Conservation (phyloP, 2,888 invertebrate species). For the Hydriomena furcata region DNA sequence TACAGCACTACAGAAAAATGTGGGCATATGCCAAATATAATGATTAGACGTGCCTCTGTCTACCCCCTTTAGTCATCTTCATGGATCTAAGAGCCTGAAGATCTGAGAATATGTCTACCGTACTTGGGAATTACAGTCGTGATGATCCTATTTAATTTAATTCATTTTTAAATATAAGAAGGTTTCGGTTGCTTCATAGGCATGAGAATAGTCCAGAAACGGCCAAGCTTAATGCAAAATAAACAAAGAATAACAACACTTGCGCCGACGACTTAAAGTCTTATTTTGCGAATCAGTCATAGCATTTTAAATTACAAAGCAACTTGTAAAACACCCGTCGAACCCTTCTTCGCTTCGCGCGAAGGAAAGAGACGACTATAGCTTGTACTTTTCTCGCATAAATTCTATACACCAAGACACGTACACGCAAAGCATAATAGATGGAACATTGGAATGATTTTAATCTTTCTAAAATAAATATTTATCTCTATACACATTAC, state of each 20-base stretch:
- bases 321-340: background rate
- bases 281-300: conserved; percentile 21
- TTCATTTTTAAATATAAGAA: too few species aligned
- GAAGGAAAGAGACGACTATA: conserved; percentile 17
- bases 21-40: too few species aligned
- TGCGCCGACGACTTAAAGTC: conserved; percentile 26
- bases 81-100: too few species aligned
- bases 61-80: too few species aligned
- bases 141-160: too few species aligned
- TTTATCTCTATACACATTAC: too few species aligned
- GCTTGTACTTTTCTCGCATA: conserved; percentile 1
- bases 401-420: conserved; percentile 10
- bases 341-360: background rate
- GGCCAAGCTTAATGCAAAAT: conserved; percentile 29
- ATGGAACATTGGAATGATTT: conserved; percentile 9
- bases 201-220: conserved; percentile 15
- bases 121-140: too few species aligned
- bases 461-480: too few species aligned
- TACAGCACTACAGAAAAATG: too few species aligned
- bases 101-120: too few species aligned
- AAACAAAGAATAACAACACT: conserved; percentile 21
- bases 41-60: too few species aligned
- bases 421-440: conserved; percentile 6
- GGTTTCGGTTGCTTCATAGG: conserved; percentile 4
- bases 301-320: conserved; percentile 14